Evolutionary conservation across 35 echinoderm and acorn worm species (phyloP), one percentile per base, ranked within the genome.

Genomic region (Nesometra sesokonis): DNA sequence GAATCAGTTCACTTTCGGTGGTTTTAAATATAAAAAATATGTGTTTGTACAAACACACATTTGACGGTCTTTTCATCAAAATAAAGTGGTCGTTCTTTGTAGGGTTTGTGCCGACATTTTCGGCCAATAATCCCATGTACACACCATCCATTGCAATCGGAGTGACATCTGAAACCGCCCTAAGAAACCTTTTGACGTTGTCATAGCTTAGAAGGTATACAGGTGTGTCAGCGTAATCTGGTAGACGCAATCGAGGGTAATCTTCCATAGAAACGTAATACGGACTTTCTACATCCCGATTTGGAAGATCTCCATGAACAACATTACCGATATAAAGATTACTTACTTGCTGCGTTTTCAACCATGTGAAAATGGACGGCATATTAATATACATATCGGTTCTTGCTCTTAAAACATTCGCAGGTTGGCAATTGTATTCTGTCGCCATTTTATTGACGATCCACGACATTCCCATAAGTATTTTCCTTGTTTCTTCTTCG

Each of bases 101-200:
- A 13, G 92, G 91, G 33, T 47, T 46, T 19, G 84, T 47, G 4
- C 87, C 82, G 77, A 93, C 46, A 29, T 78, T 38, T 38, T 90
- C 82, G 7, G 92, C 95, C 11, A 97, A 84, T n/a, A 97, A n/a
- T 29, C 95, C 95, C 17, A 97, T 86, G 37, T 97, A 97, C 0
- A 87, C 84, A 86, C 93, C 95, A 29, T 93, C 92, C 92, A 97
- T 93, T 0, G 95, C 95, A n/a, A 97, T 91, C 0, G 95, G 91
- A 5, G 91, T 89, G 13, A 97, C 47, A 13, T 31, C 33, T 8
- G 38, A 39, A 83, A 93, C 84, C 0, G 86, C n/a, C 17, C 78
- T 32, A 3, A 88, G 79, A 92, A 97, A 93, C 23, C 38, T 35
- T 29, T 86, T 47, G 19, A 91, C 87, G 35, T 93, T 89, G 77